Conservation (phyloP, 2,888 invertebrate species). For the Lasioglossum marginatum region DNA sequence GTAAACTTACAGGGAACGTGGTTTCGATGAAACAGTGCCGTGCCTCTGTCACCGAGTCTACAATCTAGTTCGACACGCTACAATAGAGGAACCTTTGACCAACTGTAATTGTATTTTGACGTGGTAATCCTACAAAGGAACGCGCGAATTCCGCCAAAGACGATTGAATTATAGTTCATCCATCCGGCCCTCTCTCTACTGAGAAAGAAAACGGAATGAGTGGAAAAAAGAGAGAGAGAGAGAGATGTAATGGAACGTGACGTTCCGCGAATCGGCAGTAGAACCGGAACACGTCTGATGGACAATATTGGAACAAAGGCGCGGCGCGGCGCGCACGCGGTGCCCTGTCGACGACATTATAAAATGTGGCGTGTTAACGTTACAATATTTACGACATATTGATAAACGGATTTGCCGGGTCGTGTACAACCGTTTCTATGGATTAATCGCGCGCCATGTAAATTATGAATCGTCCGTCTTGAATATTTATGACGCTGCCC, state of each 20-base stretch:
- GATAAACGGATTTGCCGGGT: constrained; percentile 40
- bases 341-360: constrained; percentile 12
- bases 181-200: not conserved
- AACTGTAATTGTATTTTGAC: constrained; percentile 50
- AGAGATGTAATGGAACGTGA: constrained; percentile 18
- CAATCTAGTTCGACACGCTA: constrained; percentile 54
- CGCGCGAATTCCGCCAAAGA: constrained; percentile 34
- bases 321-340: not conserved
- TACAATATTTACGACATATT: constrained; percentile 34
- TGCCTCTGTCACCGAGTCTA: constrained; percentile 37
- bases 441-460: constrained; percentile 48
- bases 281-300: not conserved
- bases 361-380: constrained; percentile 11
- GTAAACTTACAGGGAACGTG: constrained; percentile 82
- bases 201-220: not conserved
- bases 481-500: constrained; percentile 54
- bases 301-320: not conserved
- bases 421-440: constrained; percentile 32
- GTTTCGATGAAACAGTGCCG: constrained; percentile 25
- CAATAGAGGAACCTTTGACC: constrained; percentile 57
- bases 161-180: constrained; percentile 48
- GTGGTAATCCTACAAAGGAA: constrained; percentile 39
- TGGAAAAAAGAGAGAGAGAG: not conserved
- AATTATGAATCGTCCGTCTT: constrained; percentile 47
- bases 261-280: constrained; percentile 17